Evolutionary conservation across 2,797 vertebrate genomes (phyloP).

Genomic region (Arctocebus calabarensis): DNA sequence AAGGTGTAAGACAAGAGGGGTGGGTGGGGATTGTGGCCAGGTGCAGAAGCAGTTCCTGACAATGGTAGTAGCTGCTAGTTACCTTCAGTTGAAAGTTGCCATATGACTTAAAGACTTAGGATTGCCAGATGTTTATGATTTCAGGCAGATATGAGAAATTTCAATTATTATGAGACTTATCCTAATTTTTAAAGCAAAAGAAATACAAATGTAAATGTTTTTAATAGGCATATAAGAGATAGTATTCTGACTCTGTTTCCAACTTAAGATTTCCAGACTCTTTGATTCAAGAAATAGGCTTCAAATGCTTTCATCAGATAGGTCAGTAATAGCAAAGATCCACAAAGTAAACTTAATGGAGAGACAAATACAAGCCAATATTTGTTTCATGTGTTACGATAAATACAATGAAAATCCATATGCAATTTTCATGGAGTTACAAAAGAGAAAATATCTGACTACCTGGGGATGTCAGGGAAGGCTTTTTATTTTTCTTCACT

Average conservation of each 20-base stretch:
- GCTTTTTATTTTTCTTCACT: neutral
- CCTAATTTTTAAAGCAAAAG: neutral
- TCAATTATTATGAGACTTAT: neutral
- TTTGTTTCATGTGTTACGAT: neutral
- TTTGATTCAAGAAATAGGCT: neutral
- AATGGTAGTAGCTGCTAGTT: too few relatives aligned
- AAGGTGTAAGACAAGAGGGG: neutral
- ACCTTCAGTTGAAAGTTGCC: neutral
- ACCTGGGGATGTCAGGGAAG: neutral
- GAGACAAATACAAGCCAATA: neutral
- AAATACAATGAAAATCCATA: neutral
- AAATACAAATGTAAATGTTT: neutral
- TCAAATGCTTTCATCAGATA: neutral
- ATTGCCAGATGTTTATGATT: neutral
- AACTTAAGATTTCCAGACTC: neutral
- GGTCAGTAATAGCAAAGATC: neutral
- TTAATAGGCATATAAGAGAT: neutral
- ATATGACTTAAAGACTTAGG: neutral
- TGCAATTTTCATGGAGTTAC: neutral
- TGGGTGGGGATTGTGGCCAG: neutral
- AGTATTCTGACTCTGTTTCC: neutral
- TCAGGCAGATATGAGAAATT: neutral
- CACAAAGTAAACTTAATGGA: neutral
- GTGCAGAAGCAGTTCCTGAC: neutral
- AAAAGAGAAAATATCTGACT: neutral